phyloP scores from a whole-genome alignment of 2,888 invertebrate genomes.

The Augiades crinisus region DNA sequence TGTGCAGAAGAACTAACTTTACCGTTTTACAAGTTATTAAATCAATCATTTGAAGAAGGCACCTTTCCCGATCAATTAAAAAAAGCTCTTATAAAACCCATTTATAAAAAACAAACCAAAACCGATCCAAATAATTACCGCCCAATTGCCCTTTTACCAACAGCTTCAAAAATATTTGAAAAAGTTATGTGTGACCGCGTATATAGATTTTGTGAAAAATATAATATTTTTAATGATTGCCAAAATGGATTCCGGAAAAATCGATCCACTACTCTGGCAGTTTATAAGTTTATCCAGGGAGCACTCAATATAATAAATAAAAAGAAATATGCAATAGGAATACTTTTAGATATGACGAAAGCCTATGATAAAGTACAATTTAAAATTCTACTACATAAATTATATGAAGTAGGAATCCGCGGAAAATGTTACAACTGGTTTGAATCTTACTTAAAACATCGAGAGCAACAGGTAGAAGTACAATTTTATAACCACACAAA shows the following conservation, averaged over 20 bases:
- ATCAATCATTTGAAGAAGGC: conserved; percentile 4
- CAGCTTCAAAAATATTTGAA: conserved; percentile 18
- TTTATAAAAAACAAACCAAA: conserved; percentile 8
- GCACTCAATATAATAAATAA: conserved; percentile 7
- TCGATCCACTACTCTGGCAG: conserved; percentile 25
- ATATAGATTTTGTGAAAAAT: conserved; percentile 7
- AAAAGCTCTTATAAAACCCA: neutral
- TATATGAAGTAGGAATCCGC: neutral
- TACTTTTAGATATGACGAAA: conserved; percentile 33
- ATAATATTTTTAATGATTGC: neutral
- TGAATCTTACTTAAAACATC: neutral
- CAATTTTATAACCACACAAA: neutral
- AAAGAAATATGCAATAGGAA: conserved; percentile 23
- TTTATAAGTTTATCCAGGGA: conserved; percentile 24
- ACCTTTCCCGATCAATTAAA: conserved; percentile 6
- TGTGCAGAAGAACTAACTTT: neutral
- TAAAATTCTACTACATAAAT: neutral
- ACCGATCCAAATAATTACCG: conserved; percentile 27
- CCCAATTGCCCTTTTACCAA: conserved; percentile 28
- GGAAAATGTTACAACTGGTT: neutral
- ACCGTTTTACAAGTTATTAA: neutral
- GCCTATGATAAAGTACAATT: conserved; percentile 32
- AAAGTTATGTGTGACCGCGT: neutral
- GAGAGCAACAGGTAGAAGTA: neutral
- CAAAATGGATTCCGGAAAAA: conserved; percentile 11